phyloP scores from a whole-genome alignment of 2,113 vertebrate genomes.

The Apus apus region DNA sequence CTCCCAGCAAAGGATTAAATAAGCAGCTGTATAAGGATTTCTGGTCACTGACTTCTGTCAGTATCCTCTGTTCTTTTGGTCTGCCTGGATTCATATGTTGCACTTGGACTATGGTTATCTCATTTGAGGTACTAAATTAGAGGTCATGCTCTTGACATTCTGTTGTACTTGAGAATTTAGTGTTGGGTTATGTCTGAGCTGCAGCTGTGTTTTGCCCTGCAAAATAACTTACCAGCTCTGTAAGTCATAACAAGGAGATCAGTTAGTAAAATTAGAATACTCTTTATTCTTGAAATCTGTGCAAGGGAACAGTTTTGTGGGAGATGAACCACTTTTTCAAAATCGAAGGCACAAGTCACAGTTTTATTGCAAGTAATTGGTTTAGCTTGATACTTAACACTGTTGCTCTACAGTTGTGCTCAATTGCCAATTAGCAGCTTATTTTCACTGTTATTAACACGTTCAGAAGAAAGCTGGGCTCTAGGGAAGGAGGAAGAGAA shows the following conservation, averaged over 20 bases:
- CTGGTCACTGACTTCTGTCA: not conserved
- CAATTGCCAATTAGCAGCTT: not conserved
- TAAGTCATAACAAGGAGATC: not conserved
- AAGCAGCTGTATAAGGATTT: not conserved
- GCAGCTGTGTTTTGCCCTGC: not conserved
- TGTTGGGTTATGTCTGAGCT: not conserved
- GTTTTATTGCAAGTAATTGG: not conserved
- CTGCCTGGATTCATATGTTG: not conserved
- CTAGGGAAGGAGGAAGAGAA: not conserved
- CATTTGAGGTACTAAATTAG: not conserved
- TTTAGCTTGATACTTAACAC: not conserved
- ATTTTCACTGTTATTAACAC: not conserved
- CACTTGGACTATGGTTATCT: not conserved
- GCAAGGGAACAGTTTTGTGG: not conserved
- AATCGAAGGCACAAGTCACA: not conserved
- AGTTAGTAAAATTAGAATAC: not conserved
- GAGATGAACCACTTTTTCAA: not conserved
- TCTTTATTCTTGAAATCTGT: not conserved
- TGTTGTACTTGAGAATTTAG: not conserved
- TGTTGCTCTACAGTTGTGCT: not conserved
- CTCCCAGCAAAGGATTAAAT: not conserved
- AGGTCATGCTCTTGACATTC: not conserved
- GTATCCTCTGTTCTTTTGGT: not conserved
- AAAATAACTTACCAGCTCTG: not conserved
- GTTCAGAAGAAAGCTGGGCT: not conserved